phyloP scores from a whole-genome alignment of 2,797 vertebrate genomes.

The Enteromius thamalakanensis region DNA sequence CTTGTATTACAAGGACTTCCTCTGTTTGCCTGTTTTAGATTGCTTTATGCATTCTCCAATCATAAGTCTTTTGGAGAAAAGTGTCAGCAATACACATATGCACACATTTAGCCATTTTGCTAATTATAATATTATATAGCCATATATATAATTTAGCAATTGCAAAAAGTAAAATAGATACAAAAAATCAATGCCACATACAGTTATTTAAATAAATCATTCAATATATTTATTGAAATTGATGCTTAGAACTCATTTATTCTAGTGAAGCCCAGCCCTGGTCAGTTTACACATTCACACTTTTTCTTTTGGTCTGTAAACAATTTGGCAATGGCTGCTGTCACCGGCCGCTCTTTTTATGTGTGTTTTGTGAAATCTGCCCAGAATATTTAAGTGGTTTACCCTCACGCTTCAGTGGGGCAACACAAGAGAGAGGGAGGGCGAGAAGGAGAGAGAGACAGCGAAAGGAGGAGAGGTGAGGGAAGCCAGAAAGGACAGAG shows the following conservation, averaged over 20 bases:
- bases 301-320: constrained; percentile 31
- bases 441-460: constrained; percentile 19
- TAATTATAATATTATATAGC: no score
- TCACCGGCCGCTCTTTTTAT: constrained; percentile 40
- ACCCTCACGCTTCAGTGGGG: constrained; percentile 58
- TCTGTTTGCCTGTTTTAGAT: no score
- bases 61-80: no score
- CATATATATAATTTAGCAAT: background rate
- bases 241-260: background rate
- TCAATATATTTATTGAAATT: background rate
- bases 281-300: constrained; percentile 23
- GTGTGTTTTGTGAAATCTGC: constrained; percentile 50
- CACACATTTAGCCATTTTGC: no score
- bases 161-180: background rate
- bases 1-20: no score
- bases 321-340: constrained; percentile 41
- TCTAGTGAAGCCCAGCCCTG: background rate
- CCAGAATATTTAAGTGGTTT: constrained; percentile 60
- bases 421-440: constrained; percentile 42
- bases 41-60: no score
- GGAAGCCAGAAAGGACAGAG: constrained; percentile 53
- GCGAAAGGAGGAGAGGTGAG: constrained; percentile 46
- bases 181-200: background rate
- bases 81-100: no score
- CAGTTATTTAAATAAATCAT: no score